Conservation (phyloP, 1,140 invertebrate species). For the Heliconius nattereri region DNA sequence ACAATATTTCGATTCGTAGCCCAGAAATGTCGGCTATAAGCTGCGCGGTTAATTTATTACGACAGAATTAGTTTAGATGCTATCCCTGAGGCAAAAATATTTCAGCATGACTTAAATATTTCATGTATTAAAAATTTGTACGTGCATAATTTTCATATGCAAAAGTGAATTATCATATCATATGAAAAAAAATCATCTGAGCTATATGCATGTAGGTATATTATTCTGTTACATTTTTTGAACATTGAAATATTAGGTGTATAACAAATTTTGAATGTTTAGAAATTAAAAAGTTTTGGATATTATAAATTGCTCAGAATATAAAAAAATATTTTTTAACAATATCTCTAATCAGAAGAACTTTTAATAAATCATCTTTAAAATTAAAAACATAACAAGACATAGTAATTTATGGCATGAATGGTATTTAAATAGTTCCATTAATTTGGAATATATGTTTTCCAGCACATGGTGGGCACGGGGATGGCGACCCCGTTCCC, state of each 20-base stretch:
- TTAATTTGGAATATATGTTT: slow-evolving; percentile 52
- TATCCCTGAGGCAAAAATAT: slow-evolving; percentile 51
- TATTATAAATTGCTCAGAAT: neutral
- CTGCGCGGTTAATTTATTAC: slow-evolving; percentile 66
- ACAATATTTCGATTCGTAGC: slow-evolving; percentile 76
- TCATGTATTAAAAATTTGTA: neutral
- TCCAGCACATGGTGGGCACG: slow-evolving; percentile 97
- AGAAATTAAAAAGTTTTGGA: neutral
- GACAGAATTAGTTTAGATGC: slow-evolving; percentile 65
- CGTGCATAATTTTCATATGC: neutral
- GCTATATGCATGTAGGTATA: no score
- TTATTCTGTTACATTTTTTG: no score
- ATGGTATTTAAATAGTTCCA: neutral
- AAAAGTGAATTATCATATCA: neutral
- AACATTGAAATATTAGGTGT: neutral
- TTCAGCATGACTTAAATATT: neutral
- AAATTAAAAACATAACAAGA: no score
- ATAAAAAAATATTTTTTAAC: neutral
- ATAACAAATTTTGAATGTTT: neutral
- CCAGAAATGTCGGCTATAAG: slow-evolving; percentile 72
- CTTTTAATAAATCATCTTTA: no score
- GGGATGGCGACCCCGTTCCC: slow-evolving; percentile 92
- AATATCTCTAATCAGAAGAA: neutral
- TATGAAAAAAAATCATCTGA: no score
- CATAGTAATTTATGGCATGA: no score